Evolutionary conservation across 2,888 invertebrate genomes (phyloP), one percentile per base, ranked within the genome.

Genomic region (Amiota communis): DNA sequence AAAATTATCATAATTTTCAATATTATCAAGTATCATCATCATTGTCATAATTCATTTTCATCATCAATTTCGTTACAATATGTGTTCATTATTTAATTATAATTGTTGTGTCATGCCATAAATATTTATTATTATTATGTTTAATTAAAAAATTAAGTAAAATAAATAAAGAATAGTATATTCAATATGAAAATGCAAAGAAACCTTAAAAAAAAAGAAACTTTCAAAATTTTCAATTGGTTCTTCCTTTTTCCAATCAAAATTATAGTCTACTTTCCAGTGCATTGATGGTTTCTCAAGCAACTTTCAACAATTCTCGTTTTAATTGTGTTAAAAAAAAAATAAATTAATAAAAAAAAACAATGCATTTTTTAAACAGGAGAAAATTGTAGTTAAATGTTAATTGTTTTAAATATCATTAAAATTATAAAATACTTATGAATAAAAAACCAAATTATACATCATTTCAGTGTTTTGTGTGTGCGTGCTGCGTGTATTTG

Each of bases 31-130:
- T 36, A 6, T 36, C 36, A 36, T 36, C 36, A 36, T 36, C 36
- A 36, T 36, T 6, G 8, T 36, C 76, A 77, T 81, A 78, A 78
- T 86, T 82, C 80, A 85, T 85, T 3, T 23, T 23, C 36, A 36
- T 36, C 78, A 79, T 84, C 81, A 78, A 83, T 71, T 85, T 86
- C 61, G 83, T 81, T 72, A 36, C 75, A 59, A 15, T 53, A 68
- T 20, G 12, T 68, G 53, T 53, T 68, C 53, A 76, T 85, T 4
- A 4, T 36, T 36, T 36, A 36, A 80, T 82, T 77, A 86, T 87
- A 83, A 81, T 79, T 86, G 85, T 87, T 87, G 86, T 87, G 88
- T 81, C 86, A 87, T 88, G 88, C 82, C 86, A 84, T 86, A 83
- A 79, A 78, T 75, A 72, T 75, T 74, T 56, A 69, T 76, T 64